Evolutionary conservation across 2,797 vertebrate species (phyloP).

Genomic region (Pempheris klunzingeri): DNA sequence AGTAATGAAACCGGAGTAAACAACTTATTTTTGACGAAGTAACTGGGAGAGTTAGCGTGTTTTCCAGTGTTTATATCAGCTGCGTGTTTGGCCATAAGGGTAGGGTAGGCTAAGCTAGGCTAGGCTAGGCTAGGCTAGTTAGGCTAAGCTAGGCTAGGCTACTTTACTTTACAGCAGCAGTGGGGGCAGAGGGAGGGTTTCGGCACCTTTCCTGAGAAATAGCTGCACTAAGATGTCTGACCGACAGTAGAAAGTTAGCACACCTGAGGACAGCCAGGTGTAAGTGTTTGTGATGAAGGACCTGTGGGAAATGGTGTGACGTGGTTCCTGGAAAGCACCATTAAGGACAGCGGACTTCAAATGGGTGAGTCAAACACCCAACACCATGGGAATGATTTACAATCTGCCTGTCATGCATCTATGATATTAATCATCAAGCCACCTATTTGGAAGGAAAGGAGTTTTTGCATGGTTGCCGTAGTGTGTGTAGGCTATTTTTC

Average conservation of each 20-base stretch:
- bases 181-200: not conserved
- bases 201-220: too few relatives aligned
- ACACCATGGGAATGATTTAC: too few relatives aligned
- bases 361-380: not conserved
- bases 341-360: not conserved
- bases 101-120: too few relatives aligned
- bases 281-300: too few relatives aligned
- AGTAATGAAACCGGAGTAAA: not conserved
- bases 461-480: too few relatives aligned
- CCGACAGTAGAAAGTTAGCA: not conserved
- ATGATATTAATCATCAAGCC: too few relatives aligned
- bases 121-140: too few relatives aligned
- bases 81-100: too few relatives aligned
- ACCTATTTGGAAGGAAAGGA: not conserved
- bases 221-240: not conserved
- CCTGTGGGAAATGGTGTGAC: not conserved
- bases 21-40: too few relatives aligned
- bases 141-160: too few relatives aligned
- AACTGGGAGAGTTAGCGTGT: not conserved
- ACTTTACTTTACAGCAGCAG: not conserved
- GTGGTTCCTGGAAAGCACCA: not conserved
- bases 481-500: not conserved
- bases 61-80: not conserved
- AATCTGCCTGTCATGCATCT: too few relatives aligned
- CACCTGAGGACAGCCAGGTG: not conserved